Evolutionary conservation across 92 coral and sea anemone species (phyloP).

Genomic region (Siderastrea siderea): DNA sequence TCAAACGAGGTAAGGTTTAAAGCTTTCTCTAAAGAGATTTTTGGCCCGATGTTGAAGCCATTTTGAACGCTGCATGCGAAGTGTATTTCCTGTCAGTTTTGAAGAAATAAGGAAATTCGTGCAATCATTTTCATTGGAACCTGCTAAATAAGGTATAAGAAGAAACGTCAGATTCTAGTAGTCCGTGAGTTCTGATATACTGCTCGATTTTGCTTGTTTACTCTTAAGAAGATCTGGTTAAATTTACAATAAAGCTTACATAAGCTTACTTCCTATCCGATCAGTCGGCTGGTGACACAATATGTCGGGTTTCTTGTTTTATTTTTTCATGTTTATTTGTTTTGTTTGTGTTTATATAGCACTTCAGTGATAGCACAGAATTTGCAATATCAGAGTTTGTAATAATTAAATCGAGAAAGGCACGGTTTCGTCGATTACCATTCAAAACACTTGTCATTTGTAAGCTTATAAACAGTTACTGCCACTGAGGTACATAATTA

Average conservation of each 20-base stretch:
- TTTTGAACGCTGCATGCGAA: constrained; percentile 23
- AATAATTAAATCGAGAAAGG: not conserved
- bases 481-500: not conserved
- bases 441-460: not conserved
- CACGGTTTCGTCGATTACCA: not conserved
- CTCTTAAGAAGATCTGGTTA: not conserved
- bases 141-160: not conserved
- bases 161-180: no score
- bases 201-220: not conserved
- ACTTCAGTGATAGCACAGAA: not conserved
- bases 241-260: not conserved
- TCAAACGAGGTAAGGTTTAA: constrained; percentile 37
- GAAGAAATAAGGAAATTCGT: constrained; percentile 21
- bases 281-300: constrained; percentile 6
- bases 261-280: not conserved
- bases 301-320: constrained; percentile 1
- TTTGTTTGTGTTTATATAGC: constrained; percentile 5
- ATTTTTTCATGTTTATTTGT: not conserved
- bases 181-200: not conserved
- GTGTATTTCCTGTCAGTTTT: constrained; percentile 60
- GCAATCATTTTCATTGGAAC: not conserved
- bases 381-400: not conserved
- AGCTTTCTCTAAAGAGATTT: not conserved
- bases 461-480: not conserved
- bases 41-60: constrained; percentile 33